Conservation (phyloP, 2,888 invertebrate species). For the Eristalis pertinax region DNA sequence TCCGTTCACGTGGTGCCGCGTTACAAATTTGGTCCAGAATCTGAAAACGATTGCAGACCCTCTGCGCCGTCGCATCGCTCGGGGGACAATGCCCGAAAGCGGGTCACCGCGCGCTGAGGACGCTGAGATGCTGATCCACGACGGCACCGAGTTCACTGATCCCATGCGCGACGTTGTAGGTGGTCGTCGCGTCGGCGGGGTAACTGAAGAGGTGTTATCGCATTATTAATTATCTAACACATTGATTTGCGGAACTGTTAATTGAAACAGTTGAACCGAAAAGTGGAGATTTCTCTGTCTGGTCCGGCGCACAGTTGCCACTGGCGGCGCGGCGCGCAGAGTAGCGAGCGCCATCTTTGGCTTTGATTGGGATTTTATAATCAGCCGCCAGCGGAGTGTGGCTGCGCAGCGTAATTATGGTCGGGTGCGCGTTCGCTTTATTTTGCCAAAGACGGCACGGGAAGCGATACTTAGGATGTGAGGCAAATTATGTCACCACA, state of each 20-base stretch:
- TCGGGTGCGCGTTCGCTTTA: background rate
- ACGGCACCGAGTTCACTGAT: background rate
- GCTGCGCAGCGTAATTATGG: background rate
- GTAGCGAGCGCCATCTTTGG: background rate
- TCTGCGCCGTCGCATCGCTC: background rate
- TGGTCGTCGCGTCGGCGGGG: background rate
- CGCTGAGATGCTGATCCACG: background rate
- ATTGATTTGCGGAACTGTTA: constrained; percentile 70
- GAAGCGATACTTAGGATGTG: constrained; percentile 1
- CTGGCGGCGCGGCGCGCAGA: background rate
- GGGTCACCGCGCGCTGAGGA: background rate
- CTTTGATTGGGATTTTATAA: background rate
- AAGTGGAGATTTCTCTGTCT: background rate
- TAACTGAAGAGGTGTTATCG: constrained; percentile 45
- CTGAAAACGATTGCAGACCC: background rate
- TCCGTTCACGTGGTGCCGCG: background rate
- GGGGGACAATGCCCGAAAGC: background rate
- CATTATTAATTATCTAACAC: constrained; percentile 68
- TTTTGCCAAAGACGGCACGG: background rate
- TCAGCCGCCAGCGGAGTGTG: background rate
- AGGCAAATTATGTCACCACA: constrained; percentile 63
- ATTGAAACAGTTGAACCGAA: constrained; percentile 54
- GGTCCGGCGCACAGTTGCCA: background rate
- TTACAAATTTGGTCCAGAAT: background rate
- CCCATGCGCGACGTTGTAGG: background rate